A percentile compares a stretch with the other conserved stretches of the same genome.
Conservation (phyloP, 2,888 invertebrate species). For the Synanthedon tipuliformis region DNA sequence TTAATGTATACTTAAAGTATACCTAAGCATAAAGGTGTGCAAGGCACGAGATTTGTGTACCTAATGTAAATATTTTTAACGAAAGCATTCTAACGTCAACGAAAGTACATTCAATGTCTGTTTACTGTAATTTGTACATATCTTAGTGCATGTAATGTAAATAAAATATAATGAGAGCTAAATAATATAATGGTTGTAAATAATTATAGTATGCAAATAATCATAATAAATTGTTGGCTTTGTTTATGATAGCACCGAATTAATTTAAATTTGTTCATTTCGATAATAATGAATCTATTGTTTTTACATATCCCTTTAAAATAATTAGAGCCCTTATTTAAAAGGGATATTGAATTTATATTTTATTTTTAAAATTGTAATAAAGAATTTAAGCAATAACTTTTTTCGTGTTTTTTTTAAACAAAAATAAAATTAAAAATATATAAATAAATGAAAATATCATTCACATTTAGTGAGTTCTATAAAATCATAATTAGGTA, state of each 20-base stretch:
- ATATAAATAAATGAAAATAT: too few relatives aligned
- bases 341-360: constrained; percentile 58
- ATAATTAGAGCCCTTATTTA: constrained; percentile 68
- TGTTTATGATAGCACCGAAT: constrained; percentile 16
- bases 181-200: constrained; percentile 13
- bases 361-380: not conserved
- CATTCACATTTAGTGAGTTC: too few relatives aligned
- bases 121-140: constrained; percentile 30
- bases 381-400: not conserved
- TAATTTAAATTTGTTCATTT: not conserved
- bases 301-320: constrained; percentile 55
- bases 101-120: constrained; percentile 1
- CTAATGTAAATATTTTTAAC: constrained; percentile 15
- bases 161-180: constrained; percentile 24
- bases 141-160: constrained; percentile 35
- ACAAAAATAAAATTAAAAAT: too few relatives aligned
- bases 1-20: constrained; percentile 8
- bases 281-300: not conserved
- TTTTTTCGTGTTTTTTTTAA: too few relatives aligned
- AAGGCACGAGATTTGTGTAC: constrained; percentile 29
- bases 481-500: too few relatives aligned
- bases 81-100: constrained; percentile 6
- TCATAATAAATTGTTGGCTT: constrained; percentile 5
- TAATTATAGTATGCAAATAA: constrained; percentile 12
- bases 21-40: constrained; percentile 31